Evolutionary conservation across 2,797 vertebrate genomes (phyloP).

Genomic region (Poeciliopsis gracilis): DNA sequence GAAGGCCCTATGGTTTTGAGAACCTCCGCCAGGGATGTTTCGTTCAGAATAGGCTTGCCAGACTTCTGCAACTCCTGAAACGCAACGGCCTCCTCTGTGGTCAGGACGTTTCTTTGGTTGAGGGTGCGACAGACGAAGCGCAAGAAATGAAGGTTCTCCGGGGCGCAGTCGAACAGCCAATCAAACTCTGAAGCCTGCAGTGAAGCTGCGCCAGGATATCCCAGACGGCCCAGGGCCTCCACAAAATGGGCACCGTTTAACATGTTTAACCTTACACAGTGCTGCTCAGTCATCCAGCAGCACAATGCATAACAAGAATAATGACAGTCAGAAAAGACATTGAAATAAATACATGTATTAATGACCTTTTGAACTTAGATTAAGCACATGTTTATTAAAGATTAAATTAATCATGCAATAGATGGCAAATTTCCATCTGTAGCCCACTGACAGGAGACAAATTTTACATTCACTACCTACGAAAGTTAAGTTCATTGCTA

Average conservation of each 20-base stretch:
- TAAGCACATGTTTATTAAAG: background rate
- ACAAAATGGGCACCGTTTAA: conserved; percentile 89
- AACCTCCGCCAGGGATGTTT: conserved; percentile 82
- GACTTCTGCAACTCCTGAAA: conserved; percentile 80
- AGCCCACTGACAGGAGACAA: background rate
- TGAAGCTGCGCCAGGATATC: conserved; percentile 82
- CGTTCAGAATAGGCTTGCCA: conserved; percentile 85
- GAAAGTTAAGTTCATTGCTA: background rate
- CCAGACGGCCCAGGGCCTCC: conserved; percentile 84
- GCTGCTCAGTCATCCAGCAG: conserved; percentile 28
- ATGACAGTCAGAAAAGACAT: conserved; percentile 16
- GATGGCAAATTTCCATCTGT: background rate
- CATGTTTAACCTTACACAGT: conserved; percentile 75
- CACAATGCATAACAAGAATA: conserved; percentile 22
- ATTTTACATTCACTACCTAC: background rate
- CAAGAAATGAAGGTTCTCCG: conserved; percentile 84
- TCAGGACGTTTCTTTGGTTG: conserved; percentile 81
- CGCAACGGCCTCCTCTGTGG: conserved; percentile 79
- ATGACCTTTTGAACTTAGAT: background rate
- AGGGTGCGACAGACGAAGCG: conserved; percentile 88
- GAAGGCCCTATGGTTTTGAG: conserved; percentile 82
- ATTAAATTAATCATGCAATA: background rate
- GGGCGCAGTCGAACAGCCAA: conserved; percentile 91
- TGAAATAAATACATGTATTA: background rate
- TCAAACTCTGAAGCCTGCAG: conserved; percentile 92